Evolutionary conservation across 2,888 invertebrate genomes (phyloP).

Genomic region (Parnassius apollo): DNA sequence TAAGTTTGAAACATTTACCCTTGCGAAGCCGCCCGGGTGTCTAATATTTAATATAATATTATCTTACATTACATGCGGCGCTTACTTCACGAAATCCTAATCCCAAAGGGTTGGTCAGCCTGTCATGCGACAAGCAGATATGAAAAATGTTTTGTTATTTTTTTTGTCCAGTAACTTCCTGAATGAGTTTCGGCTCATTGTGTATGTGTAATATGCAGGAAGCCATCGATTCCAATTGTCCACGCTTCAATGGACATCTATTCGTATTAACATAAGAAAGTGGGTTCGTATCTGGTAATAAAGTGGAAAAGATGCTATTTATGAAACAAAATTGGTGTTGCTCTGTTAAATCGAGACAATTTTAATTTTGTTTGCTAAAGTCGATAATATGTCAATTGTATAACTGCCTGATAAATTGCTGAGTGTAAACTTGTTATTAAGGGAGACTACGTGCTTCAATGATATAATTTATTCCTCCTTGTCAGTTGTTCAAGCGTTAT

Average conservation of each 20-base stretch:
- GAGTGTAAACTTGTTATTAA: too few species aligned
- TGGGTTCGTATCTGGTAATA: conserved; percentile 26
- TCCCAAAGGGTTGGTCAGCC: conserved; percentile 62
- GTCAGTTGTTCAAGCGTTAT: too few species aligned
- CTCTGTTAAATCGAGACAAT: conserved; percentile 1
- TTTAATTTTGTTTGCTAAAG: not conserved
- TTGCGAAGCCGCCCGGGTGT: too few species aligned
- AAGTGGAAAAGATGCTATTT: conserved; percentile 9
- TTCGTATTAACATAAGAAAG: conserved; percentile 47
- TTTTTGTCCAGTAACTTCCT: conserved; percentile 51
- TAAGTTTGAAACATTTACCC: too few species aligned
- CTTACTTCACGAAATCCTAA: conserved; percentile 62
- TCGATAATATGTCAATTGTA: not conserved
- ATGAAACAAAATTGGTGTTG: not conserved
- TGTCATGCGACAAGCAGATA: conserved; percentile 41
- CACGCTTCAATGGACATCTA: conserved; percentile 54
- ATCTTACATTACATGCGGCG: conserved; percentile 50
- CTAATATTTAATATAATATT: too few species aligned
- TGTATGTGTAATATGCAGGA: conserved; percentile 63
- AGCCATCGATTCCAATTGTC: conserved; percentile 67
- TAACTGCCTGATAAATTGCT: not conserved
- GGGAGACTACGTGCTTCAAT: too few species aligned
- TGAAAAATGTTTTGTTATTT: conserved; percentile 37
- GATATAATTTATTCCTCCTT: too few species aligned
- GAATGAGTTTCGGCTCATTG: conserved; percentile 58